Conservation (phyloP, 2,797 vertebrate genomes). For the Nannoperca obscura region DNA sequence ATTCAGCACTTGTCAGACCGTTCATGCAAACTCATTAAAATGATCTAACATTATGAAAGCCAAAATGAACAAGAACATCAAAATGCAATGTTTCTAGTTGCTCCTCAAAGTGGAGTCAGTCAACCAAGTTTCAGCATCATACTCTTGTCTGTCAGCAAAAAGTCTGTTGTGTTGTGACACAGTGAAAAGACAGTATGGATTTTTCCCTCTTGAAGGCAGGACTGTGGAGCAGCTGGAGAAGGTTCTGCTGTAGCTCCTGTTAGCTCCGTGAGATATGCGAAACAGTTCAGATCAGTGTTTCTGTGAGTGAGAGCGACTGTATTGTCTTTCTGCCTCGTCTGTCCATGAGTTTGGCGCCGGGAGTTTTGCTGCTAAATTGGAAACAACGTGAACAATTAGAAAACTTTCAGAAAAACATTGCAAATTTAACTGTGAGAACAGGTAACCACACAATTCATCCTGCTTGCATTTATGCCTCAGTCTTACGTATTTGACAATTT, state of each 20-base stretch:
- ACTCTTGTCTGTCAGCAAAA: not conserved
- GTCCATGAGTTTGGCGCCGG: not conserved
- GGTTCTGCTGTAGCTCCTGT: conserved; percentile 23
- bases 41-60: not conserved
- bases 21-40: not conserved
- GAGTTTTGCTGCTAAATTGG: conserved; percentile 13
- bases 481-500: conserved; percentile 26
- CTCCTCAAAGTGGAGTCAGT: not conserved
- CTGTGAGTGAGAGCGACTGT: not conserved
- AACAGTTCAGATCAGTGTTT: conserved; percentile 6
- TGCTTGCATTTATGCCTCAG: not conserved
- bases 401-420: conserved; percentile 19
- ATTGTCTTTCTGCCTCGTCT: conserved; percentile 19
- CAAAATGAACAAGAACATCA: not conserved
- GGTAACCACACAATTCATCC: conserved; percentile 8
- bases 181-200: not conserved
- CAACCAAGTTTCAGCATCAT: not conserved
- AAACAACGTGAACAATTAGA: conserved; percentile 19
- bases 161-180: not conserved
- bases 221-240: conserved; percentile 31
- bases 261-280: conserved; percentile 25
- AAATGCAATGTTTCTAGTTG: not conserved
- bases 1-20: not conserved
- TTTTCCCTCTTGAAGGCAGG: conserved; percentile 4
- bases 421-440: conserved; percentile 25